Evolutionary conservation across 1,140 invertebrate genomes (phyloP), one percentile per base, ranked within the genome.

Genomic region (Ceratitis capitata): DNA sequence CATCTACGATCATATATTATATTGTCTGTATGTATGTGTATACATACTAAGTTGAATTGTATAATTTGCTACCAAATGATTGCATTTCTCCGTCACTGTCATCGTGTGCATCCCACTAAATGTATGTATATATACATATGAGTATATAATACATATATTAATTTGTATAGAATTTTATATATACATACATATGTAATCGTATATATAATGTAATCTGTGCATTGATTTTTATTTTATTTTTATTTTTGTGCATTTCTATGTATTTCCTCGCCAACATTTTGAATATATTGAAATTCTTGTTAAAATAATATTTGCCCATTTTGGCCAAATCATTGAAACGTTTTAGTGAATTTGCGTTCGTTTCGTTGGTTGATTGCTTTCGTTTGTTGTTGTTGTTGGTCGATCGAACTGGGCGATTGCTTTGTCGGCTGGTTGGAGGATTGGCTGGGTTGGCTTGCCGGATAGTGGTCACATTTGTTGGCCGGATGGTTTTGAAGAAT

Each of bases 271-370:
- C 32, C 42, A 32, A 45, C 69, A 78, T 78, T n/a, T 45, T 26
- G 69, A 47, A 78, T 78, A 42, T 78, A 78, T 39, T 78, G 69
- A 78, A 78, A 45, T 78, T 78, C 69, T 78, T 78, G 69, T 78
- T 78, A 78, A 78, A 78, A 78, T 78, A 78, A 78, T 78, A 78
- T 78, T 78, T 78, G 69, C 69, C 69, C 69, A 78, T 78, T 78
- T 78, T 78, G 69, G 69, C 69, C 69, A 78, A 78, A 78, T 78
- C 69, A 78, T 78, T 78, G 69, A 78, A 78, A 78, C 69, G 69
- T 78, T 78, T 78, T 78, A 78, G 69, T 78, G 69, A 78, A 78
- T 78, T 78, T 78, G 69, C 69, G 69, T 78, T 45, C 69, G n/a
- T 14, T 56, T 26, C 61, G 69, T 78, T 78, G 69, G 69, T n/a